Evolutionary conservation across 2,797 vertebrate genomes (phyloP).

Genomic region (Sebastes diploproa): DNA sequence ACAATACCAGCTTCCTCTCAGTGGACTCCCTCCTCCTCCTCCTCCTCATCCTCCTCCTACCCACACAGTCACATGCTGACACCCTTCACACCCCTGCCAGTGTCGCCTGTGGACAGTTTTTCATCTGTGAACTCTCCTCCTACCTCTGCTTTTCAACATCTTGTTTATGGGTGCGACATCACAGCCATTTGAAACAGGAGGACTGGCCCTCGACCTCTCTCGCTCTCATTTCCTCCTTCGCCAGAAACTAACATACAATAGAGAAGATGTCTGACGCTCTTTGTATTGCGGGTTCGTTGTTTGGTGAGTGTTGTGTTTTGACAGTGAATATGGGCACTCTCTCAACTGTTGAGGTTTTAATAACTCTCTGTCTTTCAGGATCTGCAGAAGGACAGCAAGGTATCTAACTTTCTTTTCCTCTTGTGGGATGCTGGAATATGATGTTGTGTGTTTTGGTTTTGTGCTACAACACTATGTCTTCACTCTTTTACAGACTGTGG

Average conservation of each 20-base stretch:
- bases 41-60: background rate
- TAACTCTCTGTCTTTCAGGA: slow-evolving; percentile 63
- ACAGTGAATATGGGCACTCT: background rate
- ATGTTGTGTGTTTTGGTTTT: background rate
- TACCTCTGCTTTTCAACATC: background rate
- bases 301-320: slow-evolving; percentile 74
- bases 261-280: slow-evolving; percentile 67
- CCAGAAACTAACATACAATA: background rate
- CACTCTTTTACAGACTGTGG: slow-evolving; percentile 67
- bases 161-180: slow-evolving; percentile 9
- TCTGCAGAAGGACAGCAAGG: slow-evolving; percentile 73
- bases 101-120: background rate
- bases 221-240: slow-evolving; percentile 7
- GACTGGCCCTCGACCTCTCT: background rate
- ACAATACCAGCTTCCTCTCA: slow-evolving; percentile 41
- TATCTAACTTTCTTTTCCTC: slow-evolving; percentile 10
- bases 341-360: background rate
- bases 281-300: slow-evolving; percentile 62
- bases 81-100: background rate
- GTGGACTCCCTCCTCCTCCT: slow-evolving; percentile 19
- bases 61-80: slow-evolving; percentile 5
- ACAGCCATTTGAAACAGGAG: background rate
- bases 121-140: background rate
- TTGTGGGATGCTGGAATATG: background rate
- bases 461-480: background rate